phyloP scores from a whole-genome alignment of 2,888 invertebrate genomes.

The Ochropleura leucogaster region DNA sequence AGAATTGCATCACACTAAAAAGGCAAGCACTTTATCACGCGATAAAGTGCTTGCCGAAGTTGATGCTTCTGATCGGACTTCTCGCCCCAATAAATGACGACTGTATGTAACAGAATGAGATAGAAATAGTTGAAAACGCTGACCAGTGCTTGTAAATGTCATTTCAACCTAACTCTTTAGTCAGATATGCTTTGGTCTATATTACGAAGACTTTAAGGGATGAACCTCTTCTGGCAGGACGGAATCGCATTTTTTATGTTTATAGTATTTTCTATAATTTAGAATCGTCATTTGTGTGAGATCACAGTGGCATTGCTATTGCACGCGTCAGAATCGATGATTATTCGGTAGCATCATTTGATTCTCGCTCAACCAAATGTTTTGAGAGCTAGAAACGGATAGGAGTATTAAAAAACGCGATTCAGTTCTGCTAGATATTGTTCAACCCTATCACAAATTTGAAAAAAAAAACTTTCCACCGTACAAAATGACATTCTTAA shows the following conservation, averaged over 20 bases:
- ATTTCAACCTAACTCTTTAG: neutral
- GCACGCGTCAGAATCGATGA: no score
- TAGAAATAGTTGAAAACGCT: neutral
- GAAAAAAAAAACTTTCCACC: neutral
- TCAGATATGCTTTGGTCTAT: neutral
- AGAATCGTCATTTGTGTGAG: no score
- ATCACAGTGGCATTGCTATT: no score
- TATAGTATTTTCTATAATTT: no score
- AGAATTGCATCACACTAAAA: neutral
- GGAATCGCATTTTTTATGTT: no score
- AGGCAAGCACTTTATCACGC: neutral
- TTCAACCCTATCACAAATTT: neutral
- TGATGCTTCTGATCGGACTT: neutral
- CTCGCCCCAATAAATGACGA: neutral
- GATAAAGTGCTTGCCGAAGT: neutral
- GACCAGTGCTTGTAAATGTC: neutral
- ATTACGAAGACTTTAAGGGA: neutral
- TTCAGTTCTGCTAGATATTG: conserved; percentile 6
- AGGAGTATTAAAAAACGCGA: no score
- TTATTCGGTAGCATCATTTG: no score
- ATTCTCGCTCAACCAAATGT: no score
- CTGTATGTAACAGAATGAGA: neutral
- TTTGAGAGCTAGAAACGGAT: no score
- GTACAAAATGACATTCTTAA: neutral
- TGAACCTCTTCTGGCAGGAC: no score